A percentile compares a stretch with the other conserved stretches of the same genome.
Evolutionary conservation across 2,113 vertebrate genomes (phyloP).

Genomic region (Phainopepla nitens): DNA sequence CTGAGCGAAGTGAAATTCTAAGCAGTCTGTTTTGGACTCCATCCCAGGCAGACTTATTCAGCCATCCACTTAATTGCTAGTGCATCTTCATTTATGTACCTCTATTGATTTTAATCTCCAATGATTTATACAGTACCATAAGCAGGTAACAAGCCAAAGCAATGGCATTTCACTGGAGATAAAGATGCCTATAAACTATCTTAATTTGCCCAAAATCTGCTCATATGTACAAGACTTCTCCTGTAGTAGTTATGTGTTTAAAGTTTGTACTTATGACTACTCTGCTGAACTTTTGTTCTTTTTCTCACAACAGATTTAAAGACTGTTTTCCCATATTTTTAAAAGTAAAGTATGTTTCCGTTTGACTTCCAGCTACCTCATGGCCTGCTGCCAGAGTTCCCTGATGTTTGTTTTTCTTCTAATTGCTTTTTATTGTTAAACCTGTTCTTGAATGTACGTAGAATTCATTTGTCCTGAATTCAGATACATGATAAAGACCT

Average conservation of each 20-base stretch:
- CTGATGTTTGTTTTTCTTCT: not conserved
- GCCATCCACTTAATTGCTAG: slow-evolving; percentile 26
- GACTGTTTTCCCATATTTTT: not conserved
- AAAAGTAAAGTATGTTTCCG: not conserved
- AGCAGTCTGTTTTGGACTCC: slow-evolving; percentile 21
- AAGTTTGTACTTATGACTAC: not conserved
- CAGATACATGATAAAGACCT: not conserved
- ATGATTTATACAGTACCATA: slow-evolving; percentile 28
- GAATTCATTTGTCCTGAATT: not conserved
- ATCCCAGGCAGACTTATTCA: slow-evolving; percentile 32
- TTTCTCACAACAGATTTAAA: not conserved
- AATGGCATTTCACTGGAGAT: not conserved
- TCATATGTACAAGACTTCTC: not conserved
- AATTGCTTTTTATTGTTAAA: not conserved
- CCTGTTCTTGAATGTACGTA: not conserved
- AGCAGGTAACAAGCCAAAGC: slow-evolving; percentile 18
- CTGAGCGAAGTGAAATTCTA: not conserved
- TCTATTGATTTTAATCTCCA: slow-evolving; percentile 53
- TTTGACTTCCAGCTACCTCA: not conserved
- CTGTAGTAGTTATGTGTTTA: not conserved
- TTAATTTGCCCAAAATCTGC: not conserved
- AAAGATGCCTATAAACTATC: not conserved
- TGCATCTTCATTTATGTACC: slow-evolving; percentile 50
- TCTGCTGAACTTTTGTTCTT: not conserved
- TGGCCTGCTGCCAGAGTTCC: not conserved